Base-by-base conservation (phyloP, 2,888 invertebrate genomes). In the Blastobasis lacticolella region DNA sequence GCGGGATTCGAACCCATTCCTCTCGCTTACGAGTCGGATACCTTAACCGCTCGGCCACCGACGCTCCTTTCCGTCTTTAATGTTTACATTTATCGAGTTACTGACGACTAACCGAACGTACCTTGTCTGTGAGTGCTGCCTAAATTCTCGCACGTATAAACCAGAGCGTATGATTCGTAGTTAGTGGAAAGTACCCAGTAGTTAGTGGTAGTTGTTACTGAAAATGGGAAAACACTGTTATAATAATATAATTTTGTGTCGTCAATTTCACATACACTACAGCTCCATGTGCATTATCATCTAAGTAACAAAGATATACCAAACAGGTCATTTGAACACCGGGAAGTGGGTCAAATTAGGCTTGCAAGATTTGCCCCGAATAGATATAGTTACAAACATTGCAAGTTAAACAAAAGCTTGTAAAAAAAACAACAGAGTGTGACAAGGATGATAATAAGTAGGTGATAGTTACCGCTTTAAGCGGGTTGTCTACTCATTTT, bases 141-240 rank as follows among this genome's bases (percentile, higher is more conserved):
- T 38, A 90, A 69, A 57, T 91, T 88, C 5, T 69, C 68, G 64
- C 93, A 93, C 23, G 91, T 90, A 83, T 92, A 93, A 0, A 92
- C 91, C 0, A 93, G 85, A 0, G 92, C 81, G 62, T 90, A 93
- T 48, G 79, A 80, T 0, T 66, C 67, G 66, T 93, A 93, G 70
- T 93, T 92, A 0, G 93, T 92, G 9, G 84, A 68, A 38, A 81
- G 55, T 4, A 82, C 71, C 78, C 81, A 83, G 52, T 79, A 82
- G 8, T 73, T 62, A 0, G 66, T 42, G 10, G 42, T 1, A 1
- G 9, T 42, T 5, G 6, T 42, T 6, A 42, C 62, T 3, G 67
- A 64, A 6, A 64, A 79, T 81, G 63, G 5, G 69, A 71, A 10
- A 54, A 45, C 58, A 36, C 43, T 10, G 10, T 5, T 36, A 10